Base-by-base conservation (phyloP, 1,140 invertebrate species). In the Bombus terrestris region DNA sequence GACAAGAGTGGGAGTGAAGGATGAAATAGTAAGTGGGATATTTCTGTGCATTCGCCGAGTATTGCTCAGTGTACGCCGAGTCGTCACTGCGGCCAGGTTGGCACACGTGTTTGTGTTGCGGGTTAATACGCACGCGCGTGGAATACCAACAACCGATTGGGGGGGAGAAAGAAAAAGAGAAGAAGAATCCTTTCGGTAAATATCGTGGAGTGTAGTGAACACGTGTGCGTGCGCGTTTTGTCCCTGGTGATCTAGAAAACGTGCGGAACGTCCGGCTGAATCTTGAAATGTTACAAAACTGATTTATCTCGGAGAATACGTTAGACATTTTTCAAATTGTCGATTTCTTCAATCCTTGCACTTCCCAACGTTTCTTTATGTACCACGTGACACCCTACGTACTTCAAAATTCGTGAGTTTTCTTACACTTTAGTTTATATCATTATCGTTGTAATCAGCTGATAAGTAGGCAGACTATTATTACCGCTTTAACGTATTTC, bases 181-280 rank as follows among this genome's bases (percentile, higher is more conserved):
- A 37, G 32, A 41, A 47, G 41, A 62, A 32, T 15, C 28, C 37
- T 59, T 81, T 73, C 80, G 47, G 13, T 25, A 37, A 57, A 18
- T 43, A 64, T n/a, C 57, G 71, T 8, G 57, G 28, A 28, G 71
- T 59, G 71, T 15, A 10, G n/a, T 13, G 25, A 74, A 37, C 80
- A 81, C 80, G 53, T 81, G 80, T 81, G 53, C 13, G 68, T 73
- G 37, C n/a, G n/a, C n/a, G 22, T 57, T 43, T 81, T 82, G 32
- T 43, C 32, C 8, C n/a, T 25, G 32, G 71, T 82, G 71, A 41
- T 82, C 80, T 82, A 82, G 80, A 82, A 82, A 75, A 41, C 71
- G 47, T 35, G 47, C 35, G 39, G 39, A 74, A 82, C 71, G 53
- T 74, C 53, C 57, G 71, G 69, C 12, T 64, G 28, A 32, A 22